Base-by-base conservation (phyloP, 2,797 vertebrate species). In the Pipistrellus pipistrellus region DNA sequence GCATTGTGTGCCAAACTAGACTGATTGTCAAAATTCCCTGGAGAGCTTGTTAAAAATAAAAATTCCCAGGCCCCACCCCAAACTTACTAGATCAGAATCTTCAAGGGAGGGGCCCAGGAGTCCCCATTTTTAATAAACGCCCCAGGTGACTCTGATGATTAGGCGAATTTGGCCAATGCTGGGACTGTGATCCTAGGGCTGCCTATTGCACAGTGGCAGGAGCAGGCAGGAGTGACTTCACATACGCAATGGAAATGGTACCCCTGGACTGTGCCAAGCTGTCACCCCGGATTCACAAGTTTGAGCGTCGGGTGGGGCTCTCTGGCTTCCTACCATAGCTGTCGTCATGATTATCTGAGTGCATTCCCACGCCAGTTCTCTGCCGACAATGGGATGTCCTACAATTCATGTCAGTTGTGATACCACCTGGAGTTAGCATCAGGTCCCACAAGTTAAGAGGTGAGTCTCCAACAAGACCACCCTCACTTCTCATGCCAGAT, bases 51-150 rank as follows among this genome's bases (percentile, higher is more conserved):
- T 53, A 66, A 64, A 88, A 38, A 46, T 38, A 87, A 69, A 46
- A 51, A 14, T 78, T 66, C 88, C 53, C 71, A 81, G 80, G 93
- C 55, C 32, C 18, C 86, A 72, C 84, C 86, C 48, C n/a, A 88
- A 71, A 55, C 4, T 4, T 44, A 57, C 41, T 64, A 51, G 68
- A 87, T 73, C 51, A 80, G 85, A 84, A 44, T 85, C 73, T 64
- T 62, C 1, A 17, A 4, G 35, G 53, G 72, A 76, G n/a, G 30
- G 20, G 32, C 57, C 44, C 41, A 51, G 20, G 32, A 71, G 57
- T 15, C 15, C 55, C 44, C 75, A 8, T 25, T 64, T 44, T 85
- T 78, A 86, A 69, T 51, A 51, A 77, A 18, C 8, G 85, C 62
- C 73, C 25, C 38, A 76, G 78, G 44, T 44, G n/a, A 75, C 12